Conservation (phyloP, 2,888 invertebrate species). For the Deroplatys truncata region DNA sequence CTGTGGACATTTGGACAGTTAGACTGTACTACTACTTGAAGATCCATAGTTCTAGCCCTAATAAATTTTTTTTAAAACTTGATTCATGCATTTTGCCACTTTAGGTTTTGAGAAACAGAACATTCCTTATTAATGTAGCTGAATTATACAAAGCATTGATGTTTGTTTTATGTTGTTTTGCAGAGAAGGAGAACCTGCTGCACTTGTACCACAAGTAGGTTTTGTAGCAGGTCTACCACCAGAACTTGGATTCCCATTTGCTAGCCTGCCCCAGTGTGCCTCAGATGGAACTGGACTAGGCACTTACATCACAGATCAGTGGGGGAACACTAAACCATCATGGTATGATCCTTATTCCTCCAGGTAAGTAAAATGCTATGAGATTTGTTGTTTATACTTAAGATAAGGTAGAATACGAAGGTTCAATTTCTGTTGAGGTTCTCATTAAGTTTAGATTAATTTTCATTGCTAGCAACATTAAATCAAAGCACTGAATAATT, state of each 20-base stretch:
- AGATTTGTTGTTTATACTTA: neutral
- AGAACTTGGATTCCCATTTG: slow-evolving; percentile 4
- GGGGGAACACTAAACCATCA: slow-evolving; percentile 48
- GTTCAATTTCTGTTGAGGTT: neutral
- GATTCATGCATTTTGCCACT: too few species aligned
- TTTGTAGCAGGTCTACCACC: slow-evolving; percentile 13
- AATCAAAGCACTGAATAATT: neutral
- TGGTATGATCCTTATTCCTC: slow-evolving; percentile 59
- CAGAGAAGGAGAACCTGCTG: slow-evolving; percentile 6
- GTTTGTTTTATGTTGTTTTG: neutral
- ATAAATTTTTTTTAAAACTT: too few species aligned
- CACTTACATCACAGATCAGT: slow-evolving; percentile 45
- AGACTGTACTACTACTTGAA: too few species aligned
- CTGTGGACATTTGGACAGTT: too few species aligned
- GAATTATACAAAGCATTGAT: neutral
- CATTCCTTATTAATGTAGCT: neutral
- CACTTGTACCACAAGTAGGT: neutral
- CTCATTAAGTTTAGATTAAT: neutral
- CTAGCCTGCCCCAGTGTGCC: neutral
- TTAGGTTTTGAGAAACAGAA: too few species aligned
- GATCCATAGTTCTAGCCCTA: too few species aligned
- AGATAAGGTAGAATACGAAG: neutral
- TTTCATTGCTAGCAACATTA: neutral
- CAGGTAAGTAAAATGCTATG: slow-evolving; percentile 38
- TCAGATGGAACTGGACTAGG: neutral